These are phyloP conservation scores for Glaucomys volans DNA, from an alignment of 2,113 vertebrate genomes.

Conservation along the genomic window DNA sequence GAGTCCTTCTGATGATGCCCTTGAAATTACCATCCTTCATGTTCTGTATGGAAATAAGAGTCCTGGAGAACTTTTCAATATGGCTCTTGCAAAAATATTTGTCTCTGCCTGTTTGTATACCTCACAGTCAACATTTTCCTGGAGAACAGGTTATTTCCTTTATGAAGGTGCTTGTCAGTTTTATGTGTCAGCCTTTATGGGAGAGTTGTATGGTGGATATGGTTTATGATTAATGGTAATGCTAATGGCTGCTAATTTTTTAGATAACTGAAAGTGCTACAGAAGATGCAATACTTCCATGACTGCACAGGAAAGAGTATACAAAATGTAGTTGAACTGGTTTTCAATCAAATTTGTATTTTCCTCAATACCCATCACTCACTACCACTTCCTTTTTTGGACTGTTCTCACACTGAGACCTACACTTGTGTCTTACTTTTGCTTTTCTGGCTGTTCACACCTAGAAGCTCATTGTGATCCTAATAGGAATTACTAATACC, in stretches of 20 bases:
- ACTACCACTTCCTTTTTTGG: rapidly evolving
- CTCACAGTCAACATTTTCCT: background rate
- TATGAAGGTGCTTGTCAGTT: background rate
- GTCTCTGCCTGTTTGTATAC: background rate
- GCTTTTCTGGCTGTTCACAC: background rate
- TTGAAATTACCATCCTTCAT: slow-evolving; percentile 59
- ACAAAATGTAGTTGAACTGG: background rate
- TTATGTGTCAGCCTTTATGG: background rate
- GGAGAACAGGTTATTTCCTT: background rate
- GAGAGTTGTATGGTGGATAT: background rate
- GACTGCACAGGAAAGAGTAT: background rate
- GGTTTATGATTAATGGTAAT: background rate
- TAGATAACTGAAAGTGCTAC: background rate
- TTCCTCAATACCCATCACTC: rapidly evolving
- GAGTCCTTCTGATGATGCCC: slow-evolving; percentile 37
- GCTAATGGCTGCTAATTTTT: background rate
- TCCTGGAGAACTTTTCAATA: background rate
- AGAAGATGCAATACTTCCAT: background rate
- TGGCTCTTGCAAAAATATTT: slow-evolving; percentile 4
- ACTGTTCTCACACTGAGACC: background rate
- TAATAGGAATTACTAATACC: background rate
- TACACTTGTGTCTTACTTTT: background rate
- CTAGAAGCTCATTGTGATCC: background rate
- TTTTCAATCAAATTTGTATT: background rate
- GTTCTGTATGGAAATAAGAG: slow-evolving; percentile 57